Base-by-base conservation (phyloP, 1,140 invertebrate species). In the Cephus cinctus region DNA sequence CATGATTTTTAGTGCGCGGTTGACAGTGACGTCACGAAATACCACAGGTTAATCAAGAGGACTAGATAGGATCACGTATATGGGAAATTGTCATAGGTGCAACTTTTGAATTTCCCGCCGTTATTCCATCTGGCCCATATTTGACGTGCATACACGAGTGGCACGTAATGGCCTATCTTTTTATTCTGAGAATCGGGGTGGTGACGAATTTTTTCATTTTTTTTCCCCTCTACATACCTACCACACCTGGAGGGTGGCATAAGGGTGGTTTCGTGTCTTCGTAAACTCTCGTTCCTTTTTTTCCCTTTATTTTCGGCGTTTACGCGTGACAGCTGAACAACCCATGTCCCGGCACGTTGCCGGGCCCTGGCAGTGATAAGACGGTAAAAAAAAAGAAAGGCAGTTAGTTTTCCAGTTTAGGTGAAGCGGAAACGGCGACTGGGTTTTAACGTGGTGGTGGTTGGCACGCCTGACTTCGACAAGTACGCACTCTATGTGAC, bases 371-470 rank as follows among this genome's bases (percentile, higher is more conserved):
- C 30, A 45, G 32, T n/a, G 19, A 44, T 38, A n/a, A n/a, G n/a
- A n/a, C 57, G 65, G 67, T 69, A 68, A 67, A 55, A 40, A 30
- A 40, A 43, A 34, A 57, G 59, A 59, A 60, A 55, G 55, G 25
- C 50, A 38, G 60, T 57, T 59, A 65, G 63, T 69, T 70, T 72
- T 61, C 61, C 60, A 68, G 47, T 39, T 48, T 49, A 43, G 55
- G 34, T 43, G 32, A 44, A 61, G 53, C 66, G 69, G 69, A 71
- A 71, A 59, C 55, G 49, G 45, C 46, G 49, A n/a, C n/a, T n/a
- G 32, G 38, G 18, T n/a, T n/a, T n/a, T n/a, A 47, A 46, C 42
- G 22, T 32, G 18, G 40, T 43, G 31, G 21, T 23, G 4, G 35
- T 45, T 12, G 47, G 30, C 20, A 39, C 40, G 40, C 19, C 22